Evolutionary conservation across 2,888 invertebrate genomes (phyloP), one percentile per base, ranked within the genome.

Genomic region (Trissolcus brochymenae): DNA sequence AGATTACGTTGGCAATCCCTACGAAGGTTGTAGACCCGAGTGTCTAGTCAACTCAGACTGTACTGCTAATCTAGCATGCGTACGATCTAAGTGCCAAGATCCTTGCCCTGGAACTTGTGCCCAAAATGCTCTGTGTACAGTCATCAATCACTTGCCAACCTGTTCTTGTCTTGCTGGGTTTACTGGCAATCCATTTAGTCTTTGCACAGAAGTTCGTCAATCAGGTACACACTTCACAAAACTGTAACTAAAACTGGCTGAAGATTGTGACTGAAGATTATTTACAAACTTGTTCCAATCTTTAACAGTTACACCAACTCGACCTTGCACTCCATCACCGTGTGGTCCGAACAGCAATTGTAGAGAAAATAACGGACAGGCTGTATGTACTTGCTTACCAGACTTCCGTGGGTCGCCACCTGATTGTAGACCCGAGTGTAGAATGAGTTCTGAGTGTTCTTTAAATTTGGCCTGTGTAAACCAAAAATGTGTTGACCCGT

Each of bases 391-490:
- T 76, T 94, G 94, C 84, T 88, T 93, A 67, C 90, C 92, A 17
- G 92, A 92, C 81, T 93, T 92, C 84, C 91, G 91, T 67, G 94
- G 94, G 49, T 91, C 93, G 84, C 95, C 92, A 35, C 92, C 92
- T 21, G 90, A 91, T 55, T 92, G 92, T 81, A 85, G 91, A 78
- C 91, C 92, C 19, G 92, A 92, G 85, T 91, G 91, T 84, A 88
- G 87, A 0, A 88, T 93, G 16, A 94, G 94, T 82, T 91, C 93
- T 2, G 95, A 95, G 83, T 96, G 96, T 85, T 90, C 92, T 50
- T 93, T 92, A 81, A 92, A 92, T 84, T 91, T 92, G 84, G 94
- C 95, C 19, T 96, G 96, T 85, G 93, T 95, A 56, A 92, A 92
- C 80, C 92, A 92, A 88, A 94, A 94, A 88, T 96, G 95, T 87